Conservation (phyloP, 37 sponge, comb jelly and placozoan genomes). For the Chondrosia reniformis region DNA sequence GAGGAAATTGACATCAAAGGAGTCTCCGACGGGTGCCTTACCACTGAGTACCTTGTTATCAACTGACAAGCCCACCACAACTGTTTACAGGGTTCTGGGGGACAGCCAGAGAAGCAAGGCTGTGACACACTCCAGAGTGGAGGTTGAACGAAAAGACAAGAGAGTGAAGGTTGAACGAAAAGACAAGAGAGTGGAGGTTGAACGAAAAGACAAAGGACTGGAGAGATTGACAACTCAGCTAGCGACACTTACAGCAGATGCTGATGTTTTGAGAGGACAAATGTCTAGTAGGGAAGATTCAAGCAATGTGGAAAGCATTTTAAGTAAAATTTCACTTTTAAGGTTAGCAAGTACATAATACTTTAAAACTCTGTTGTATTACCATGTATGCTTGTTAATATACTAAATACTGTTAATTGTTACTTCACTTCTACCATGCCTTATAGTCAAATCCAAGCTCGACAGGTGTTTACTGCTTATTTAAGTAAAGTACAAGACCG, state of each 20-base stretch:
- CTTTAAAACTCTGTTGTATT: no score
- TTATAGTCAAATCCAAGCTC: constrained; percentile 35
- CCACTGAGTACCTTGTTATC: not conserved
- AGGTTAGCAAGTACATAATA: no score
- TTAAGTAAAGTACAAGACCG: constrained; percentile 33
- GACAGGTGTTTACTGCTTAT: constrained; percentile 41
- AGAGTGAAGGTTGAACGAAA: no score
- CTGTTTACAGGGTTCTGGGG: not conserved
- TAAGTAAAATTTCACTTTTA: no score
- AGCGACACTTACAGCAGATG: no score
- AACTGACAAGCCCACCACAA: not conserved
- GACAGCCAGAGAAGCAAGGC: no score
- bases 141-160: not conserved
- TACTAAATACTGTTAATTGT: no score
- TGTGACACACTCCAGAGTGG: no score
- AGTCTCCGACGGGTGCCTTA: not conserved
- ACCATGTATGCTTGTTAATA: no score
- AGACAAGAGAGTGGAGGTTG: not conserved
- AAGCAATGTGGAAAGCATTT: no score
- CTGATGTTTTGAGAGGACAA: not conserved
- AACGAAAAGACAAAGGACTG: not conserved
- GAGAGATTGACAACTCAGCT: not conserved
- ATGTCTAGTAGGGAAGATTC: no score
- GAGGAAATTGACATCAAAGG: not conserved
- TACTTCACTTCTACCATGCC: no score